phyloP scores from a whole-genome alignment of 1,140 invertebrate genomes.

The Tetraneura akinire region DNA sequence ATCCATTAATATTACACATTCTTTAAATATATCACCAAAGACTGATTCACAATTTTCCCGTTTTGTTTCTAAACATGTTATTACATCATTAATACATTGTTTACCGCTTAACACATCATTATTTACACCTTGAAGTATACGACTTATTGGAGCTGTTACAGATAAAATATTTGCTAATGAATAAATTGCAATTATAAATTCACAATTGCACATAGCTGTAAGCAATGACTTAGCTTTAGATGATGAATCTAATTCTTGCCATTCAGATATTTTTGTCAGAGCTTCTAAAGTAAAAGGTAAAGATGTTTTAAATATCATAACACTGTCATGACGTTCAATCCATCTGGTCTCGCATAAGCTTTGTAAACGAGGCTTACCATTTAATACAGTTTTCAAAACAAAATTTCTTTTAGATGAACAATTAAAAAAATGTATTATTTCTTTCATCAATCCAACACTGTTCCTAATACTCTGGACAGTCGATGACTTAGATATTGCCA shows the following conservation, averaged over 20 bases:
- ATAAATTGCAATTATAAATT: not conserved
- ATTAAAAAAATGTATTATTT: not conserved
- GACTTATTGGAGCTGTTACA: not conserved
- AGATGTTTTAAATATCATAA: not conserved
- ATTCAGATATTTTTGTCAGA: not conserved
- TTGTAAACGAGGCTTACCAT: not conserved
- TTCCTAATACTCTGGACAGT: not conserved
- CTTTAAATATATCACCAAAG: slow-evolving; percentile 2
- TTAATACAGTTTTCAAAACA: not conserved
- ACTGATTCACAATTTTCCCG: not conserved
- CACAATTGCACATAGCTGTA: not conserved
- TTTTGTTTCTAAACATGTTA: not conserved
- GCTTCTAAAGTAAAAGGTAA: not conserved
- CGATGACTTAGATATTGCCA: not conserved
- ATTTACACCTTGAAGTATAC: not conserved
- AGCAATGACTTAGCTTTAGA: not conserved
- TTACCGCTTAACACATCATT: not conserved
- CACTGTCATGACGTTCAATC: not conserved
- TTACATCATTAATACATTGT: slow-evolving; percentile 9
- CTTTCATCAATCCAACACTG: not conserved
- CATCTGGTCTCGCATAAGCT: not conserved
- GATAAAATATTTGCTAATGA: not conserved
- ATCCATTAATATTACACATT: not conserved
- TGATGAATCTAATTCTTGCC: not conserved
- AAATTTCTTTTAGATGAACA: slow-evolving; percentile 5